phyloP scores from a whole-genome alignment of 1,140 invertebrate species.

The Polyergus mexicanus region DNA sequence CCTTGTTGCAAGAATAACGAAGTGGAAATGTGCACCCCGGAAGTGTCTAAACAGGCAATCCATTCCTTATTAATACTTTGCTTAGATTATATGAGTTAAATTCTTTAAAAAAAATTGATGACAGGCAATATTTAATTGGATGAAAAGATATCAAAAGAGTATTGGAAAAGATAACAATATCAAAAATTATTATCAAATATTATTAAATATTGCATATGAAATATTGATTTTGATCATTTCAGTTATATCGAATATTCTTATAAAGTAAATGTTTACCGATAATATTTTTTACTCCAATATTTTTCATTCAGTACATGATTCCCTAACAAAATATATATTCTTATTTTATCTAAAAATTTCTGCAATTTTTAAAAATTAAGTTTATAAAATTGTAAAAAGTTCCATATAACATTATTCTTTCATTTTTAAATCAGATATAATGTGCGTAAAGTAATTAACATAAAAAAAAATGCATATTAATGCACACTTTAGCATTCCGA shows the following conservation, averaged over 20 bases:
- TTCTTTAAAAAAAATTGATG: not conserved
- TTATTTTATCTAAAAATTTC: not conserved
- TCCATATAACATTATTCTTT: not conserved
- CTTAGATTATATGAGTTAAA: not conserved
- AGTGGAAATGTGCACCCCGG: conserved; percentile 72
- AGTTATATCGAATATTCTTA: not conserved
- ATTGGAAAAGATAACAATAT: not conserved
- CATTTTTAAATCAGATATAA: not conserved
- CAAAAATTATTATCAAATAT: not conserved
- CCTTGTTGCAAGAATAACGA: conserved; percentile 71
- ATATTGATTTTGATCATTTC: not conserved
- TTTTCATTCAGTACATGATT: too few species aligned
- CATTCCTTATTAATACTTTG: conserved; percentile 11
- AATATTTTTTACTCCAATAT: too few species aligned
- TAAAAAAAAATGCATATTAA: too few species aligned
- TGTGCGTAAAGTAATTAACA: not conserved
- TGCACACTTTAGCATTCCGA: too few species aligned
- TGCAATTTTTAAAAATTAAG: conserved; percentile 3
- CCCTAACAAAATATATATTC: too few species aligned
- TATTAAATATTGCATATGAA: not conserved
- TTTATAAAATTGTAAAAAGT: not conserved
- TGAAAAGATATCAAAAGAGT: not conserved
- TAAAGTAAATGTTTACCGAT: too few species aligned
- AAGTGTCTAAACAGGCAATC: conserved; percentile 75
- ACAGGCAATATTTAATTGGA: not conserved